Percentiles rank a stretch among this genome's conserved stretches.
Conservation (phyloP, 1,140 invertebrate species). For the Atta colombica region DNA sequence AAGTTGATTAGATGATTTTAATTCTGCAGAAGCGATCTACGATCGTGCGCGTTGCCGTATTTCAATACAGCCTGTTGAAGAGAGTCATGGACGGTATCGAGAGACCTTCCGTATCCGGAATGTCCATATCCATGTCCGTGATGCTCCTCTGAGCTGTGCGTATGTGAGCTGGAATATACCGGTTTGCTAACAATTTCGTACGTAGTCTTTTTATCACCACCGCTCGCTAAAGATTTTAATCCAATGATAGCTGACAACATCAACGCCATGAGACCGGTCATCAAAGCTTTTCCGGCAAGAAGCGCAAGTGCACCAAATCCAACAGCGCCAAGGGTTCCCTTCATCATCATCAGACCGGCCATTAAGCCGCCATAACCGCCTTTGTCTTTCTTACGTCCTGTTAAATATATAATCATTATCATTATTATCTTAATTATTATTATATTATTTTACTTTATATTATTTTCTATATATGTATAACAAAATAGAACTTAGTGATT, state of each 20-base stretch:
- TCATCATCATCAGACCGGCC: conserved; percentile 87
- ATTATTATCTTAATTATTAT: not conserved
- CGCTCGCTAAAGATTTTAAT: conserved; percentile 90
- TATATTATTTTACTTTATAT: not conserved
- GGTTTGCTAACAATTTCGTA: conserved; percentile 95
- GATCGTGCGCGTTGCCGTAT: conserved; percentile 84
- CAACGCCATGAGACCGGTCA: conserved; percentile 93
- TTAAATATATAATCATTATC: conserved; percentile 52
- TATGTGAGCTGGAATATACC: conserved; percentile 90
- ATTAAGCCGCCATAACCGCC: conserved; percentile 82
- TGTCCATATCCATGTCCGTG: conserved; percentile 87
- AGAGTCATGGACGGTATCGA: conserved; percentile 80
- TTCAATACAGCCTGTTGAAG: conserved; percentile 82
- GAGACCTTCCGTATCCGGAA: conserved; percentile 88
- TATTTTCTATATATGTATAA: not conserved
- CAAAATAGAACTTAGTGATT: not conserved
- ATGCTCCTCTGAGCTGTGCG: conserved; percentile 91
- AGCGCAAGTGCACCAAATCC: conserved; percentile 92
- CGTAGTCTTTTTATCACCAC: conserved; percentile 91
- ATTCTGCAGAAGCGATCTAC: conserved; percentile 74
- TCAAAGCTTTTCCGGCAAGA: conserved; percentile 93
- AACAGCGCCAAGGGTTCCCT: conserved; percentile 90
- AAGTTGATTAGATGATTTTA: conserved; percentile 50
- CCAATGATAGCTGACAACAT: conserved; percentile 92
- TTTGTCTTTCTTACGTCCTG: conserved; percentile 87